Conservation (phyloP, 2,797 vertebrate species). For the Sphaeramia orbicularis region DNA sequence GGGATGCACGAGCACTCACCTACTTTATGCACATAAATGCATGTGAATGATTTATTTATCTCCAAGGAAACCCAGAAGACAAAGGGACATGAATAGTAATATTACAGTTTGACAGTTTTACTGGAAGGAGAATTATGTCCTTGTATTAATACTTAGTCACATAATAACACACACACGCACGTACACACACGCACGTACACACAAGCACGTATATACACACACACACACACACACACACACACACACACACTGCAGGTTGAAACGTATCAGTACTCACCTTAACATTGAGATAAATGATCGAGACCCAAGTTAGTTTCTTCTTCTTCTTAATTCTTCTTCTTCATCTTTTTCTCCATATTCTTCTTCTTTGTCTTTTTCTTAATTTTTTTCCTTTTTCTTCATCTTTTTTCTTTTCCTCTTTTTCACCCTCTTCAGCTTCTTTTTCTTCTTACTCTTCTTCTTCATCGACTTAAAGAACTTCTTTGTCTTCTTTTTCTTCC, state of each 20-base stretch:
- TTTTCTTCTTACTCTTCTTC: too few species aligned
- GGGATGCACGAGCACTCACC: constrained; percentile 20
- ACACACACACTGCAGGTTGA: background rate
- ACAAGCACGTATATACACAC: constrained; percentile 5
- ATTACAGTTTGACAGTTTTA: constrained; percentile 15
- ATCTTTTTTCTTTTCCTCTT: too few species aligned
- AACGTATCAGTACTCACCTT: background rate
- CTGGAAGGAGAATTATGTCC: constrained; percentile 14
- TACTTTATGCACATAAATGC: background rate
- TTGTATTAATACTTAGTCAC: background rate
- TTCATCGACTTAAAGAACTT: too few species aligned
- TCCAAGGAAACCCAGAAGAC: constrained; percentile 12
- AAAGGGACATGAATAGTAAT: constrained; percentile 20
- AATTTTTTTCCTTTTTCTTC: too few species aligned
- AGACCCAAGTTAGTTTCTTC: too few species aligned
- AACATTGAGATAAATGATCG: too few species aligned
- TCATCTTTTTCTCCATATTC: too few species aligned
- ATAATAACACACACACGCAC: too few species aligned
- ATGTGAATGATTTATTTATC: constrained; percentile 45
- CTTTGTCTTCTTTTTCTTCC: too few species aligned
- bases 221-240: background rate
- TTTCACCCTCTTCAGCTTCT: too few species aligned
- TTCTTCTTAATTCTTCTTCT: too few species aligned
- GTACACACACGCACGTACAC: background rate
- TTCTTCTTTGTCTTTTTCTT: too few species aligned